phyloP scores from a whole-genome alignment of 2,113 vertebrate species.

The Cygnus buccinator region DNA sequence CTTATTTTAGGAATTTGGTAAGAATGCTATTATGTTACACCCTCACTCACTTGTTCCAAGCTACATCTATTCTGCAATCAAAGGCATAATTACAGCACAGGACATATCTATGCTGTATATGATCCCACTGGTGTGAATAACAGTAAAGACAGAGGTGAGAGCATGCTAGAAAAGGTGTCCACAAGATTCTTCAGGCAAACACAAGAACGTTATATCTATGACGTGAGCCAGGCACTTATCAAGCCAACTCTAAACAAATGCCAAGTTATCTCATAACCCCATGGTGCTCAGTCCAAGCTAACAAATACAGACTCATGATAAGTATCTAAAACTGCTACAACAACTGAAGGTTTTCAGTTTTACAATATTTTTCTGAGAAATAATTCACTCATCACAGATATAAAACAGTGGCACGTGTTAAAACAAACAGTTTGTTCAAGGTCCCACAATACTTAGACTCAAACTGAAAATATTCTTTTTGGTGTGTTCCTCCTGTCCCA shows the following conservation, averaged over 20 bases:
- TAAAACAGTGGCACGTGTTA: background rate
- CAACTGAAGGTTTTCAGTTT: background rate
- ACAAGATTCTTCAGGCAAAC: background rate
- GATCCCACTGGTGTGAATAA: background rate
- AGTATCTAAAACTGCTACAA: background rate
- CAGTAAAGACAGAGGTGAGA: background rate
- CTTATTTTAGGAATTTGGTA: background rate
- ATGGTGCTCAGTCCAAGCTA: background rate
- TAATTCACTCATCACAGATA: background rate
- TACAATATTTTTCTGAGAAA: background rate
- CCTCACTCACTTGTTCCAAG: background rate
- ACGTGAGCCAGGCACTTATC: background rate
- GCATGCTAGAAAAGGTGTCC: background rate
- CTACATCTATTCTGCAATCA: background rate
- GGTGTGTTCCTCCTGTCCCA: background rate
- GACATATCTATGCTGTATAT: background rate
- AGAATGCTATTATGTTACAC: background rate
- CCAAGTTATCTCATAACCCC: background rate
- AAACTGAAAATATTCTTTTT: background rate
- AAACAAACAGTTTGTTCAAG: background rate
- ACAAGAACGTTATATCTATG: background rate
- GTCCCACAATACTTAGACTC: background rate
- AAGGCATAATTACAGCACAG: conserved; percentile 1
- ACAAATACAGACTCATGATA: background rate
- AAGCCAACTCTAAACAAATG: background rate